Base-by-base conservation (phyloP, 2,797 vertebrate species). In the Hybognathus amarus region DNA sequence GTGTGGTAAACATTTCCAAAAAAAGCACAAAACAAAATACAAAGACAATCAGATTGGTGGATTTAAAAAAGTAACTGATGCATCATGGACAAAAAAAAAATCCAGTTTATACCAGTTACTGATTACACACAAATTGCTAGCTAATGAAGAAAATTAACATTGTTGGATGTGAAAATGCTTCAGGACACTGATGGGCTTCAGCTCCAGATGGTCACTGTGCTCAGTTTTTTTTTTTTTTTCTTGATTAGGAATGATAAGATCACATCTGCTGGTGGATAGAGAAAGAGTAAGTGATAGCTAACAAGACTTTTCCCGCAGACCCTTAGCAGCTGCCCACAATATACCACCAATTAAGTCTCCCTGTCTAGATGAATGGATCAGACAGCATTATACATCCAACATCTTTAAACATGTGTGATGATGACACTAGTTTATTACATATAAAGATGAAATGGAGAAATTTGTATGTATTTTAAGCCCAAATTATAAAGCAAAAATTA, bases 261-360 rank as follows among this genome's bases (percentile, higher is more conserved):
- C 75, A 79, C 83, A 87, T 85, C 83, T 83, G 86, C 71, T 83
- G 71, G 70, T 52, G 42, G 38, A 61, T 38, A 82, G 50, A 30
- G 33, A 79, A 36, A 68, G 6, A 38, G 64, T 45, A 40, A 69
- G 20, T n/a, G 67, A 63, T n/a, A 59, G 36, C 54, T 82, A 61
- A 79, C 15, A 74, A 76, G 69, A 68, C n/a, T 83, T 36, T 50
- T 67, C 73, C 38, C 50, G 61, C 13, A 64, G 45, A 73, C 56
- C 30, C 50, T 63, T 33, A 59, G 69, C 82, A 80, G 56, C 73
- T 83, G 83, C 74, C 82, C 64, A 64, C 79, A 85, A 78, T 85
- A 85, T 45, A 77, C 54, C 76, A 77, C 45, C 79, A 71, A 66
- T 82, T 77, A 82, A 52, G 30, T 33, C 45, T 33, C 33, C 66